Evolutionary conservation across 2,113 vertebrate species (phyloP).

Genomic region (Apistogramma diplotaenia): DNA sequence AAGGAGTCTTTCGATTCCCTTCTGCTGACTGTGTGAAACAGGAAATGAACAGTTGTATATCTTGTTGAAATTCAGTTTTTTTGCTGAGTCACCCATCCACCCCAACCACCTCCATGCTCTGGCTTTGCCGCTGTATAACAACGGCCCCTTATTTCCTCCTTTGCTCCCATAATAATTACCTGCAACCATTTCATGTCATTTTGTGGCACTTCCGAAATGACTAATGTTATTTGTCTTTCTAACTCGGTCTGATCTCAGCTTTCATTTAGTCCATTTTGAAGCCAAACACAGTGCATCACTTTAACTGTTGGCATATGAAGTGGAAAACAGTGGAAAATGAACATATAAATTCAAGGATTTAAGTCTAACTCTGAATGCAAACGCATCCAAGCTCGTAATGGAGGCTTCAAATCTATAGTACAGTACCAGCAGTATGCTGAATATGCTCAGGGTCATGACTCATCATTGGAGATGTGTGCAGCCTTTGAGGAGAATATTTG

Average conservation of each 20-base stretch:
- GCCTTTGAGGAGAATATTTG: constrained; percentile 1
- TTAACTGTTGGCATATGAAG: background rate
- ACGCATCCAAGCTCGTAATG: background rate
- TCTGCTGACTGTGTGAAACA: background rate
- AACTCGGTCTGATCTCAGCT: background rate
- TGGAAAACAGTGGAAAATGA: constrained; percentile 11
- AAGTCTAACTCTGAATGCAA: constrained; percentile 11
- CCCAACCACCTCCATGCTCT: background rate
- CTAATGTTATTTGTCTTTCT: background rate
- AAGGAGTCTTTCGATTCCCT: background rate
- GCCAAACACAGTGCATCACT: background rate
- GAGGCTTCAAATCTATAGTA: background rate
- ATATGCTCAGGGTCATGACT: constrained; percentile 9
- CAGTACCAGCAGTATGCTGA: background rate
- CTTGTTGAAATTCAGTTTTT: background rate
- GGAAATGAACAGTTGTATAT: background rate
- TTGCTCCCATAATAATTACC: background rate
- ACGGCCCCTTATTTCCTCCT: background rate
- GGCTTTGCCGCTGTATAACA: background rate
- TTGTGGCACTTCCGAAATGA: background rate
- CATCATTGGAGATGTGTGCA: background rate
- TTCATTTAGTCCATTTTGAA: background rate
- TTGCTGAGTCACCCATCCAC: background rate
- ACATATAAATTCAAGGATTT: constrained; percentile 3
- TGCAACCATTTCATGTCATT: background rate